Conservation (phyloP, 37 sponge, comb jelly and placozoan genomes). For the Aphrocallistes beatrix region DNA sequence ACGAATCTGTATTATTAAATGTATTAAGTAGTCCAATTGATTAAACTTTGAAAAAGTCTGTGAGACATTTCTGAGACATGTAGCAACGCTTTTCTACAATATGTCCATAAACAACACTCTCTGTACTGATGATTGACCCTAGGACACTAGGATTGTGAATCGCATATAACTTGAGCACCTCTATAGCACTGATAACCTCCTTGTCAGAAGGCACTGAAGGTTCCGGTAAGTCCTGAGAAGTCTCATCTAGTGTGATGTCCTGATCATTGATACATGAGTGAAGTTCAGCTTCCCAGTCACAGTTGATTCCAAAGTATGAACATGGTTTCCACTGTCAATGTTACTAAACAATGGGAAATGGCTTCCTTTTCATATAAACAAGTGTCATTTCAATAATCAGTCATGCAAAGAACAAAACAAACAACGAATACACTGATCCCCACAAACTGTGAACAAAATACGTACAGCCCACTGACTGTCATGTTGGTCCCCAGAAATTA, state of each 20-base stretch:
- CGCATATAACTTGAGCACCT: constrained; percentile 19
- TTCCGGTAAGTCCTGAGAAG: constrained; percentile 18
- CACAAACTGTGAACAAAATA: no score
- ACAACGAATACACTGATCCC: neutral
- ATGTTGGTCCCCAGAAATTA: no score
- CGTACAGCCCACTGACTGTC: no score
- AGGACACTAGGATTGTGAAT: neutral
- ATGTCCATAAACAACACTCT: constrained; percentile 18
- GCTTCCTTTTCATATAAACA: no score
- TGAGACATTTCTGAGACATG: neutral
- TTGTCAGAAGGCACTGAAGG: constrained; percentile 19
- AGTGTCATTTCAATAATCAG: constrained; percentile 3
- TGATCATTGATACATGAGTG: constrained; percentile 3
- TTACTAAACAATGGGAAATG: no score
- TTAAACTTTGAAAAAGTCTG: neutral
- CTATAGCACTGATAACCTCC: constrained; percentile 8
- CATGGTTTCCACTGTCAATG: constrained; percentile 16
- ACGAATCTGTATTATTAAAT: constrained; percentile 15
- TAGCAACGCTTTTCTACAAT: constrained; percentile 2
- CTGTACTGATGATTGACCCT: constrained; percentile 16
- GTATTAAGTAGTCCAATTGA: constrained; percentile 13
- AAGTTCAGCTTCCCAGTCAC: constrained; percentile 16
- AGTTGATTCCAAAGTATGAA: constrained; percentile 12
- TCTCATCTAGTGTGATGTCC: constrained; percentile 16
- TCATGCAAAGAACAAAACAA: constrained; percentile 4